A percentile compares a stretch with the other conserved stretches of the same genome.
Conservation (phyloP, 2,797 vertebrate genomes). For the Catharus ustulatus region DNA sequence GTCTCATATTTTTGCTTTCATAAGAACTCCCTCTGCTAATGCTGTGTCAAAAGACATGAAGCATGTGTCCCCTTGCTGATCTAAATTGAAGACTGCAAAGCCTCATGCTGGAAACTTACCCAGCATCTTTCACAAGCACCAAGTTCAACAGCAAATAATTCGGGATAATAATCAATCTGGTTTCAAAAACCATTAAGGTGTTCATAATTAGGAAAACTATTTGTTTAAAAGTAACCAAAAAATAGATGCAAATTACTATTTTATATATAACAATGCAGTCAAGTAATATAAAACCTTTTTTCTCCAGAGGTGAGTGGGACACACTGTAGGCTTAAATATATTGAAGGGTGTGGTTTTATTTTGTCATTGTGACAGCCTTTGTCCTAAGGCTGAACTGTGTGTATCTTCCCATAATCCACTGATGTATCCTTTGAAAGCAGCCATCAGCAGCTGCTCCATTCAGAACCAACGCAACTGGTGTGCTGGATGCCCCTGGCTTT, state of each 20-base stretch:
- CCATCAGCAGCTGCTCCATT: not conserved
- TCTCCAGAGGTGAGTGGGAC: not conserved
- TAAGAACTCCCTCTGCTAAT: not conserved
- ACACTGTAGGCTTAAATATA: not conserved
- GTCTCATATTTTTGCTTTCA: not conserved
- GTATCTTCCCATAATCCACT: not conserved
- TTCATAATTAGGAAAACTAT: not conserved
- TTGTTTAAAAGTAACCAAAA: not conserved
- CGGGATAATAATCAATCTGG: not conserved
- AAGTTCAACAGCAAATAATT: not conserved
- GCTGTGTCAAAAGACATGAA: not conserved
- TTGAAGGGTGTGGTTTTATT: not conserved
- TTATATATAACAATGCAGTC: not conserved
- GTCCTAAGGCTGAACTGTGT: not conserved
- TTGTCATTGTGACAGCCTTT: not conserved
- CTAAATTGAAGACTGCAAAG: not conserved
- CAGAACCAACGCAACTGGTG: not conserved
- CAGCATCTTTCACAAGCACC: not conserved
- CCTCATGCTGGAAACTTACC: not conserved
- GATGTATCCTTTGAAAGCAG: not conserved
- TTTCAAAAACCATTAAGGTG: not conserved
- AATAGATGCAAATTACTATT: not conserved
- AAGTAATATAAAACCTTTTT: not conserved
- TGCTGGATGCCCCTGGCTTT: not conserved
- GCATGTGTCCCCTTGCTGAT: not conserved